A percentile compares a stretch with the other conserved stretches of the same genome.
phyloP scores from a whole-genome alignment of 2,113 vertebrate species.

The Ophiodon elongatus region DNA sequence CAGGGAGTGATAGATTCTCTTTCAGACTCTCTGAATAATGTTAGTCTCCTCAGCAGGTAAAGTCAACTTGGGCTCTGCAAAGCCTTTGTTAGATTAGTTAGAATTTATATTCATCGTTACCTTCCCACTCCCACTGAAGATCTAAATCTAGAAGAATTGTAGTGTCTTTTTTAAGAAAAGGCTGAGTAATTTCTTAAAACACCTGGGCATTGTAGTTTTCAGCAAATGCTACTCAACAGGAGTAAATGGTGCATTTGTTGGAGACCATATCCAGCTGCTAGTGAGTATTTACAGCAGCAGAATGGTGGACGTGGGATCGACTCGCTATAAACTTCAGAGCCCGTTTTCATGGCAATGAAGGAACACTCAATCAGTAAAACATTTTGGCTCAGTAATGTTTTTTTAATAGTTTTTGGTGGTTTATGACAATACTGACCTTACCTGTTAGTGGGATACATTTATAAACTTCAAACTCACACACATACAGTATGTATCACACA shows the following conservation, averaged over 20 bases:
- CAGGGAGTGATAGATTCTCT: not conserved
- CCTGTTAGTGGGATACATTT: not conserved
- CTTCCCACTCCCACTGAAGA: not conserved
- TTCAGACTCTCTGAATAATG: not conserved
- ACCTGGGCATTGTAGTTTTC: not conserved
- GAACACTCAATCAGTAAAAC: not conserved
- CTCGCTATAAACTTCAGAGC: not conserved
- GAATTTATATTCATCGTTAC: not conserved
- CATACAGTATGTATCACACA: too few species aligned
- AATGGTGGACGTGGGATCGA: not conserved
- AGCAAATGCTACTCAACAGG: not conserved
- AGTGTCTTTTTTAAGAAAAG: not conserved
- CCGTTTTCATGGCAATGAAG: not conserved
- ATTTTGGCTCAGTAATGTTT: not conserved
- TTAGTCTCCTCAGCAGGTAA: not conserved
- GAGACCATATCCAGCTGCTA: not conserved
- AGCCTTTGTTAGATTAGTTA: not conserved
- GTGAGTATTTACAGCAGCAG: conserved; percentile 17
- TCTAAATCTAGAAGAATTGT: not conserved
- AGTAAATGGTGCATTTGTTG: conserved; percentile 8
- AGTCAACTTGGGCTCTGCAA: not conserved
- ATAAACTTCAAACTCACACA: not conserved
- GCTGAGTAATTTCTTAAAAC: not conserved
- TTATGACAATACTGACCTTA: not conserved
- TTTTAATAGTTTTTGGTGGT: not conserved